Evolutionary conservation across 2,888 invertebrate genomes (phyloP).

Genomic region (Terebella lapidaria): DNA sequence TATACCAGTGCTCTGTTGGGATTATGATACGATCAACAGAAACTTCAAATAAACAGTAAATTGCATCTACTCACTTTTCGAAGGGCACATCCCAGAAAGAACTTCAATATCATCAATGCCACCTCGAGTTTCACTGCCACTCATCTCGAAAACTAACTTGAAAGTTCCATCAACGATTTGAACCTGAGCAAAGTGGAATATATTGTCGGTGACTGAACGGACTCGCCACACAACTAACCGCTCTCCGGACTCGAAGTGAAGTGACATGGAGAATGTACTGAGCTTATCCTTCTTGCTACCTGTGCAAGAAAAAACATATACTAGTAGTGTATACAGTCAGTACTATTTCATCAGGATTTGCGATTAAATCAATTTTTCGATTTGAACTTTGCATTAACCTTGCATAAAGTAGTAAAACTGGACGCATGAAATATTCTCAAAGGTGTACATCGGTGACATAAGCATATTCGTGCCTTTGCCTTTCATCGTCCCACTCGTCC

Average conservation of each 20-base stretch:
- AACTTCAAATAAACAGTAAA: too few relatives aligned
- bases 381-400: too few relatives aligned
- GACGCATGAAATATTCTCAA: conserved; percentile 19
- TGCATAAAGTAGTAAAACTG: conserved; percentile 21
- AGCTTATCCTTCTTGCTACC: background rate
- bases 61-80: conserved; percentile 6
- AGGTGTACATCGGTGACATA: conserved; percentile 9
- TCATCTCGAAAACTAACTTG: conserved; percentile 17
- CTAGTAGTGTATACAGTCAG: too few relatives aligned
- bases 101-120: conserved; percentile 20
- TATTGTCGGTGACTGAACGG: conserved; percentile 17
- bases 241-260: conserved; percentile 1
- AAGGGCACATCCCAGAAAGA: conserved; percentile 10
- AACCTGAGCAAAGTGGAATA: conserved; percentile 20
- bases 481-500: conserved; percentile 13
- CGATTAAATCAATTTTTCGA: too few relatives aligned
- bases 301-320: background rate
- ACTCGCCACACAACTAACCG: conserved; percentile 18
- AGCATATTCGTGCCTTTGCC: conserved; percentile 14
- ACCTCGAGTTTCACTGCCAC: conserved; percentile 17
- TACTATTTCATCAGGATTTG: too few relatives aligned
- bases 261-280: conserved; percentile 9
- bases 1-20: too few relatives aligned
- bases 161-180: conserved; percentile 8
- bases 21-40: too few relatives aligned